A percentile compares a stretch with the other conserved stretches of the same genome.
These are phyloP conservation scores for Drosophila seclusa DNA, from an alignment of 2,888 invertebrate species.

Conservation along the genomic window DNA sequence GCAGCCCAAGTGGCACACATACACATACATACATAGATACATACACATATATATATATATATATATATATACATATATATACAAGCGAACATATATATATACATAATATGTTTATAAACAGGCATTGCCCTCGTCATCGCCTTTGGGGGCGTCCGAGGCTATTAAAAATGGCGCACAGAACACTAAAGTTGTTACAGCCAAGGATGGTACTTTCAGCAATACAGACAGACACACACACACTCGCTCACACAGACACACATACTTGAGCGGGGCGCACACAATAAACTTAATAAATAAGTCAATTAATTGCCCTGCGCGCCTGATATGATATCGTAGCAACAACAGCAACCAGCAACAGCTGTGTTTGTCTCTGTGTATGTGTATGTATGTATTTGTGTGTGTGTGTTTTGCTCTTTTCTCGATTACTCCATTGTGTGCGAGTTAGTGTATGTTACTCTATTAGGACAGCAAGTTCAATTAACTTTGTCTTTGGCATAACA, in stretches of 20 bases:
- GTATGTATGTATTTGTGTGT: neutral
- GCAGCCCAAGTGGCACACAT: conserved; percentile 13
- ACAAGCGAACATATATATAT: conserved; percentile 8
- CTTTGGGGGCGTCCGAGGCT: conserved; percentile 73
- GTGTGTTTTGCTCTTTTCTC: conserved; percentile 7
- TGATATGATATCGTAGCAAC: conserved; percentile 66
- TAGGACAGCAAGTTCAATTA: conserved; percentile 71
- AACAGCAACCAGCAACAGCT: conserved; percentile 52
- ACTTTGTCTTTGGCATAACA: conserved; percentile 75
- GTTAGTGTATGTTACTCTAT: conserved; percentile 52
- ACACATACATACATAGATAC: conserved; percentile 12
- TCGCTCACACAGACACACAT: conserved; percentile 6
- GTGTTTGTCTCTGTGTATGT: conserved; percentile 5
- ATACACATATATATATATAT: neutral
- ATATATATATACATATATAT: conserved; percentile 5
- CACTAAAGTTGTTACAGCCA: conserved; percentile 74
- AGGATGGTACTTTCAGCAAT: conserved; percentile 54
- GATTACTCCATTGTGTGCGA: conserved; percentile 4
- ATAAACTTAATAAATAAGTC: conserved; percentile 81
- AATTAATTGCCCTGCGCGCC: conserved; percentile 71
- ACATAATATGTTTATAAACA: conserved; percentile 45
- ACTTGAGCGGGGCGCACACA: conserved; percentile 54
- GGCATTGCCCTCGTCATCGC: conserved; percentile 59
- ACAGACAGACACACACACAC: conserved; percentile 22
- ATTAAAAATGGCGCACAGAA: conserved; percentile 75